Evolutionary conservation across 2,888 invertebrate species (phyloP).

Genomic region (Eubasilissa splendida): DNA sequence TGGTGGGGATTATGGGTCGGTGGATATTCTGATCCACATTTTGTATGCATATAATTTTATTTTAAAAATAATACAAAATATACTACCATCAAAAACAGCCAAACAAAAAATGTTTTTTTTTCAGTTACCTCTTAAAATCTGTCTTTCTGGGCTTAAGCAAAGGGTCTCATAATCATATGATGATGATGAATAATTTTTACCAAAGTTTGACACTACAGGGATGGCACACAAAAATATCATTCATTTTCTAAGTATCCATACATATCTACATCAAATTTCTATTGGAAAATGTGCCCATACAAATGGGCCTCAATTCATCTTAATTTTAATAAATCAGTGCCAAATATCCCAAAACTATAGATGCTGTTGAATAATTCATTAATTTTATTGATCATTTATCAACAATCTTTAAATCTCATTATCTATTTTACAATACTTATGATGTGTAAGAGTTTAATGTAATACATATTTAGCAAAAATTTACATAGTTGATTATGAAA

Average conservation of each 20-base stretch:
- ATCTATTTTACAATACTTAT: no score
- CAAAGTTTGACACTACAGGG: neutral
- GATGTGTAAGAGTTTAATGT: no score
- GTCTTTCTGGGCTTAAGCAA: neutral
- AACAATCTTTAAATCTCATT: no score
- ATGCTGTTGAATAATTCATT: no score
- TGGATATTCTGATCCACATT: conserved; percentile 25
- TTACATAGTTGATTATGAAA: no score
- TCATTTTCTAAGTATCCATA: neutral
- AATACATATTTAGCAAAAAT: no score
- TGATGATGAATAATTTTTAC: no score
- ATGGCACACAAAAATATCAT: neutral
- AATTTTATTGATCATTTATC: no score
- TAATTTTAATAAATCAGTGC: no score
- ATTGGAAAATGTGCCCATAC: no score
- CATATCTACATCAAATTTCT: neutral
- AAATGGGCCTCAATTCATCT: no score
- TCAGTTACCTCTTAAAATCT: neutral
- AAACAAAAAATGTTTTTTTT: conserved; percentile 10
- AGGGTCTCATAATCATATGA: neutral
- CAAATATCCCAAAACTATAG: no score
- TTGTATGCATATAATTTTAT: conserved; percentile 19
- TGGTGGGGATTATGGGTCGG: conserved; percentile 29
- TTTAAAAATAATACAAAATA: conserved; percentile 4
- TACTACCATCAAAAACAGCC: conserved; percentile 21